phyloP scores from a whole-genome alignment of 2,113 vertebrate species.

The Xenopus laevis region DNA sequence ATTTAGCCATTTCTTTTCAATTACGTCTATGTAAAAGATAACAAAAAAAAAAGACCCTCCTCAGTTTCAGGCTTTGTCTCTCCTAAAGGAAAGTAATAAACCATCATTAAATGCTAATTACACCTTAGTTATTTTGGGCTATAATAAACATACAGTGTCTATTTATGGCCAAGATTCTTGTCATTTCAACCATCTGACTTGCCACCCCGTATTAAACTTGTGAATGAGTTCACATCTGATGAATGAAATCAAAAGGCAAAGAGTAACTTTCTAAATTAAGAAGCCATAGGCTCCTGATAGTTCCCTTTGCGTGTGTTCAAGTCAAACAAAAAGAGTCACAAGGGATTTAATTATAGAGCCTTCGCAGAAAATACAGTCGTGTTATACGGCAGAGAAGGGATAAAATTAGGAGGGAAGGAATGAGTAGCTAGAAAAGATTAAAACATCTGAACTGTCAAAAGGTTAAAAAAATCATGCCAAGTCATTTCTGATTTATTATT shows the following conservation, averaged over 20 bases:
- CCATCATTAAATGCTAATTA: no score
- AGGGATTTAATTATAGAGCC: constrained; percentile 9
- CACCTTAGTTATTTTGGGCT: no score
- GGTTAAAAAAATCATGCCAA: not conserved
- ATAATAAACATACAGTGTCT: not conserved
- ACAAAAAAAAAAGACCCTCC: no score
- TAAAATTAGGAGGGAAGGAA: not conserved
- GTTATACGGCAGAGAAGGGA: not conserved
- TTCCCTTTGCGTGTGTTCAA: not conserved
- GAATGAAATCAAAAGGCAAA: not conserved
- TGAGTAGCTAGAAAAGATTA: not conserved
- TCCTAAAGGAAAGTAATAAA: no score
- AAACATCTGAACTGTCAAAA: not conserved
- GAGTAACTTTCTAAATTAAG: not conserved
- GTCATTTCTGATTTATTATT: not conserved
- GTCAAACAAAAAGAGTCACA: constrained; percentile 8
- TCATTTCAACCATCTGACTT: not conserved
- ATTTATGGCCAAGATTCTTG: not conserved
- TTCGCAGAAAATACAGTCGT: not conserved
- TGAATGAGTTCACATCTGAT: constrained; percentile 3
- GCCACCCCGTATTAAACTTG: not conserved
- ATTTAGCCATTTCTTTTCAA: no score
- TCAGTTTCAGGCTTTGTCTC: no score
- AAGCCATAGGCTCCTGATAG: not conserved
- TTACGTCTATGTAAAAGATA: no score